Percentiles rank a stretch among this genome's conserved stretches.
Conservation (phyloP, 2,113 vertebrate genomes). For the Myotis yumanensis region DNA sequence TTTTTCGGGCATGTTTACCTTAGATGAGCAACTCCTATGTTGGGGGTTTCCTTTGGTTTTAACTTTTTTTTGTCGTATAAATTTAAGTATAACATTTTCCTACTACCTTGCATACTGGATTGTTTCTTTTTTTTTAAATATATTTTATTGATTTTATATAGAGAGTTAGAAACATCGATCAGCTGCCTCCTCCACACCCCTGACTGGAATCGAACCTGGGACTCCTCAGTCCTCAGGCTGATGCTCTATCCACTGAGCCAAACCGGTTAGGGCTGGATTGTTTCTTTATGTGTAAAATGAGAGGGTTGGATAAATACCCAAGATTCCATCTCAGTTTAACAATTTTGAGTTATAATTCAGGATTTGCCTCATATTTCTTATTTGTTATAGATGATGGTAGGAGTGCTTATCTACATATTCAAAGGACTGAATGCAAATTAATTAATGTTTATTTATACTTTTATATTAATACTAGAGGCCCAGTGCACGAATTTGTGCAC, state of each 20-base stretch:
- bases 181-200: no score
- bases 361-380: not conserved
- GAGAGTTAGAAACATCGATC: no score
- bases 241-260: no score
- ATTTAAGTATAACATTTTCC: conserved; percentile 19
- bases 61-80: not conserved
- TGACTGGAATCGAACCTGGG: no score
- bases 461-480: no score
- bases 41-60: not conserved
- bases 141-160: no score
- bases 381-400: not conserved
- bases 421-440: not conserved
- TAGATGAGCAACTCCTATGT: not conserved
- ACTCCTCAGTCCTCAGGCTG: no score
- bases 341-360: conserved; percentile 28
- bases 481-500: no score
- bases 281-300: conserved; percentile 32
- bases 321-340: not conserved
- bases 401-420: conserved; percentile 9
- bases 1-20: conserved; percentile 20
- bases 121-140: not conserved
- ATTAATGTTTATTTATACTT: not conserved
- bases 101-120: not conserved
- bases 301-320: not conserved
- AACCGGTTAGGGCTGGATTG: not conserved